Evolutionary conservation across 2,113 vertebrate genomes (phyloP).

Genomic region (Gorsachius goisagi): DNA sequence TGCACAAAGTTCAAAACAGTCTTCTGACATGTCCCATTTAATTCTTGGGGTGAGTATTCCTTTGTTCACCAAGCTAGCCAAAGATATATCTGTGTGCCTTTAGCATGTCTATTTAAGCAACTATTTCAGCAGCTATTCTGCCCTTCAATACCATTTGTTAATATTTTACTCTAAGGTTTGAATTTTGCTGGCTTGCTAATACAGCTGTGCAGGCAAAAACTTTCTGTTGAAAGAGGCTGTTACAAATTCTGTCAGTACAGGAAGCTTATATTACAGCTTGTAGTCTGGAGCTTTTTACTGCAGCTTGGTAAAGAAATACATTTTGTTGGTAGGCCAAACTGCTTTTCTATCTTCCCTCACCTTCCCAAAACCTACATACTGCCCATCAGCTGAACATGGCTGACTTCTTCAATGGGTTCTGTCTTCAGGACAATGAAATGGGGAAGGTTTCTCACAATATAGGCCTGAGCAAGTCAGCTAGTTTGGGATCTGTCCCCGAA

Average conservation of each 20-base stretch:
- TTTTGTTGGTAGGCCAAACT: not conserved
- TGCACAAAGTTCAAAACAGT: not conserved
- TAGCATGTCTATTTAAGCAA: not conserved
- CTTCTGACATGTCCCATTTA: not conserved
- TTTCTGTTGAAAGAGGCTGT: not conserved
- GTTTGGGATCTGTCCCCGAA: not conserved
- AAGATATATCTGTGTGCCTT: not conserved
- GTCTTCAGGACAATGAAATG: not conserved
- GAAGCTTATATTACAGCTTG: not conserved
- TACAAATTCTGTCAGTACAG: not conserved
- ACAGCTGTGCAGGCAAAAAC: not conserved
- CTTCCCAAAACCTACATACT: not conserved
- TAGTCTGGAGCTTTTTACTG: not conserved
- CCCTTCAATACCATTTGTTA: not conserved
- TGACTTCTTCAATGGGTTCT: not conserved
- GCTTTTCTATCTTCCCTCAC: not conserved
- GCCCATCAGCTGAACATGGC: not conserved
- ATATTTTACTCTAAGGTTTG: not conserved
- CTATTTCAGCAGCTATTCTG: not conserved
- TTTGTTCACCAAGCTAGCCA: not conserved
- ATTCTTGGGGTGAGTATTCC: not conserved
- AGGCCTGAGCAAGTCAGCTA: not conserved
- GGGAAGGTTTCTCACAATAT: not conserved
- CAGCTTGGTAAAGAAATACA: not conserved
- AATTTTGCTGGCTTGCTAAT: not conserved